Base-by-base conservation (phyloP, 2,888 invertebrate genomes). In the Caenorhabditis afra region DNA sequence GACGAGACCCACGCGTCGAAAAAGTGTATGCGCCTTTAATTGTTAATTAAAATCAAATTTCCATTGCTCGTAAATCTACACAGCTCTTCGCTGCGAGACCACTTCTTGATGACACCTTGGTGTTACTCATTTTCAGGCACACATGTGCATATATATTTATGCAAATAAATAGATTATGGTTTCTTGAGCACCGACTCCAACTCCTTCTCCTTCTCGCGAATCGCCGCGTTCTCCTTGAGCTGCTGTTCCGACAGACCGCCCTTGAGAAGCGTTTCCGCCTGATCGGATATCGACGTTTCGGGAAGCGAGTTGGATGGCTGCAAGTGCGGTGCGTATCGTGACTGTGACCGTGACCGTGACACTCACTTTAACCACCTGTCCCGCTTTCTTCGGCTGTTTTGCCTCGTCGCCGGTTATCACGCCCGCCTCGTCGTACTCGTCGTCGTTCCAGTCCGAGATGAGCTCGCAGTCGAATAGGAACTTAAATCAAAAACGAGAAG, bases 401-500 rank as follows among this genome's bases (percentile, higher is more conserved):
- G 22, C 16, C n/a, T 50, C 50, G 16, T 62, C 45, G 4, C 50
- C 78, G n/a, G 59, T 53, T 18, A 80, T 71, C 5, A 71, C 66
- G 12, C 80, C 81, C n/a, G 66, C 64, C 16, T 77, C 73, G 18
- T 77, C 81, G 29, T 78, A 68, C 11, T 85, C 82, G 29, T 86
- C 86, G 12, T 80, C 84, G 14, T 77, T 73, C 66, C 85, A 86
- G 29, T 86, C 84, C 41, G 85, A 86, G 47, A 86, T 84, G 4
- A 86, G 58, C 55, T 86, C 86, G 44, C 86, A 86, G 49, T 86
- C 86, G 79, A 86, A 85, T 14, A 86, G 75, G 61, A 86, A 86
- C 81, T 83, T 50, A 68, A 23, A 35, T 16, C 35, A 20, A 39
- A 20, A 39, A 50, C 29, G n/a, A 16, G 7, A 22, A n/a, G 14